Evolutionary conservation across 2,888 invertebrate species (phyloP).

Genomic region (Drosophila rubida): DNA sequence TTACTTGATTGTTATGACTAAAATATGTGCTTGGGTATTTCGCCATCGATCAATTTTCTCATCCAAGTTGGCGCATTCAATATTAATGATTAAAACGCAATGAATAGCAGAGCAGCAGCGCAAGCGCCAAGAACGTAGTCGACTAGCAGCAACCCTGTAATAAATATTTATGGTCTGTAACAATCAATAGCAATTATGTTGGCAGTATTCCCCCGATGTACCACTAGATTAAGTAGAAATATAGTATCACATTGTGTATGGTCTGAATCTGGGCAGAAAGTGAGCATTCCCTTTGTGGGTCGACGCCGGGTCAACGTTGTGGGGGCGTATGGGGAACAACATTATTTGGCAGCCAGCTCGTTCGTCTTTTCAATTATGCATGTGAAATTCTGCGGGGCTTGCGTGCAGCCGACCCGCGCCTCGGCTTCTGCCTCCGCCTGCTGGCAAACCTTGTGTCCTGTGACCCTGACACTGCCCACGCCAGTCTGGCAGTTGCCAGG

Average conservation of each 20-base stretch:
- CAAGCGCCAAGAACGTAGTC: background rate
- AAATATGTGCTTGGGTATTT: background rate
- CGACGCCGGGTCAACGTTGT: background rate
- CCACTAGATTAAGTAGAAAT: too few species aligned
- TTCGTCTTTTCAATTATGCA: slow-evolving; percentile 44
- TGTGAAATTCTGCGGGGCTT: slow-evolving; percentile 17
- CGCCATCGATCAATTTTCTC: background rate
- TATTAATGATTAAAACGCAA: slow-evolving; percentile 24
- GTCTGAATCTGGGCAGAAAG: too few species aligned
- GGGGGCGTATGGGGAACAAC: slow-evolving; percentile 7
- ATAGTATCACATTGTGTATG: too few species aligned
- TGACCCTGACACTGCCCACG: slow-evolving; percentile 7
- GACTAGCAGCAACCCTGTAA: background rate
- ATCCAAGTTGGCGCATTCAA: background rate
- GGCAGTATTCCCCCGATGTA: too few species aligned
- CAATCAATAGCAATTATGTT: too few species aligned
- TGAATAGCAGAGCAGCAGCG: slow-evolving; percentile 18
- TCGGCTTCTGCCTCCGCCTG: background rate
- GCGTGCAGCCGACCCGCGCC: slow-evolving; percentile 31
- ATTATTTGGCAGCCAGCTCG: slow-evolving; percentile 21
- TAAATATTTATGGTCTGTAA: background rate
- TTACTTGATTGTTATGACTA: background rate
- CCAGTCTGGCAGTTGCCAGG: background rate
- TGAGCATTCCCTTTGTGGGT: background rate
- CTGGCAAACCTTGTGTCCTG: background rate